A percentile compares a stretch with the other conserved stretches of the same genome.
These are phyloP conservation scores for Xanthorhoe spadicearia DNA, from an alignment of 2,888 invertebrate genomes.

Conservation along the genomic window DNA sequence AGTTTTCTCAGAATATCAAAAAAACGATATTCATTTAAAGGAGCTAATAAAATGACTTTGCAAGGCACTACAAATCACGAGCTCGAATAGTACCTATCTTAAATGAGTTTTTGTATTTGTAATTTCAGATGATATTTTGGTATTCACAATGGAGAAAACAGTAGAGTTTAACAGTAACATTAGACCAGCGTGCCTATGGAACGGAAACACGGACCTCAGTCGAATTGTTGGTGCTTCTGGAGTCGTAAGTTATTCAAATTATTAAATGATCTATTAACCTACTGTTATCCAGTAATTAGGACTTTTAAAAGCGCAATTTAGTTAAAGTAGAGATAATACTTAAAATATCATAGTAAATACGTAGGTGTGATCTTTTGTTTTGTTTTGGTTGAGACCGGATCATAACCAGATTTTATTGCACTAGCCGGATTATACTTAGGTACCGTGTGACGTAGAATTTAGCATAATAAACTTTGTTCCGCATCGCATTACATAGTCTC, in stretches of 20 bases:
- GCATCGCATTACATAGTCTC: too few species aligned
- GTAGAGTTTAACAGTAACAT: constrained; percentile 81
- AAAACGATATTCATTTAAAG: background rate
- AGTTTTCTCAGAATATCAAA: too few species aligned
- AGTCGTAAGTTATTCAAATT: constrained; percentile 69
- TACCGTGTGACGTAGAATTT: too few species aligned
- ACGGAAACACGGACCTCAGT: constrained; percentile 62
- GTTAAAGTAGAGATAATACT: background rate
- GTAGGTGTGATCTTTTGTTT: background rate
- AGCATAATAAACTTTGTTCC: too few species aligned
- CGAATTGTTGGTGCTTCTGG: constrained; percentile 71
- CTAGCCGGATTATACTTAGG: background rate
- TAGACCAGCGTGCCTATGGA: constrained; percentile 86
- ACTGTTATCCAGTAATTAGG: too few species aligned
- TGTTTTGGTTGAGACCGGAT: background rate
- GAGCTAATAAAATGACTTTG: background rate
- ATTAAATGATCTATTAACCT: too few species aligned
- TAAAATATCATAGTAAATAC: background rate
- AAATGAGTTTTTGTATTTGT: background rate
- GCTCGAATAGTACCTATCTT: background rate
- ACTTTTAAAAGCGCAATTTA: background rate
- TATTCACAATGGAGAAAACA: constrained; percentile 77
- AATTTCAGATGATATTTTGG: constrained; percentile 81
- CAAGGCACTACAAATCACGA: background rate
- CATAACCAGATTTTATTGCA: background rate